phyloP scores from a whole-genome alignment of 1,140 invertebrate genomes.

The Penaeus japonicus region DNA sequence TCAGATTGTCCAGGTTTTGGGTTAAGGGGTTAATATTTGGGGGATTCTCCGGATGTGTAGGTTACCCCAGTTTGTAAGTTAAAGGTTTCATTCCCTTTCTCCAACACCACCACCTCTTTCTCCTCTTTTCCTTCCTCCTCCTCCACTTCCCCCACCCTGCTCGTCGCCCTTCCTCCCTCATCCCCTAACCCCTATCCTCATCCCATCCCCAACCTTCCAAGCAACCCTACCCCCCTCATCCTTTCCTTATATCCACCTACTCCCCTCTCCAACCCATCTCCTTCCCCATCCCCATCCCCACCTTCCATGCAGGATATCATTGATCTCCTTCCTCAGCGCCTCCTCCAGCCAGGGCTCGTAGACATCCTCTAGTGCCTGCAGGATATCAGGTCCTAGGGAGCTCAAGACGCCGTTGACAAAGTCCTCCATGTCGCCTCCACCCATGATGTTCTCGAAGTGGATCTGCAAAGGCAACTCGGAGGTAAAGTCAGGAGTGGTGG shows the following conservation, averaged over 20 bases:
- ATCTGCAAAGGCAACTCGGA: not conserved
- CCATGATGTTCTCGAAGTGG: conserved; percentile 33
- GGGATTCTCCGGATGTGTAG: too few relatives aligned
- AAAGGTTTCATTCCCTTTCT: too few relatives aligned
- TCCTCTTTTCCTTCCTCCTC: too few relatives aligned
- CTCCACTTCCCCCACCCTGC: too few relatives aligned
- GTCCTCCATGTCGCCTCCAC: conserved; percentile 37
- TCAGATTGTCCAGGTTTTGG: too few relatives aligned
- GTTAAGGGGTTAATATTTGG: too few relatives aligned
- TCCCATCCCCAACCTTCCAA: too few relatives aligned
- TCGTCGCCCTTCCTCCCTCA: too few relatives aligned
- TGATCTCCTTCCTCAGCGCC: conserved; percentile 31
- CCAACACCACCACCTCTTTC: too few relatives aligned
- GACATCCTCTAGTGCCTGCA: not conserved
- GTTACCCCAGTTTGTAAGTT: too few relatives aligned
- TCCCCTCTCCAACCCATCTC: not conserved
- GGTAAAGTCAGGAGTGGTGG: not conserved
- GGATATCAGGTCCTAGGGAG: conserved; percentile 18
- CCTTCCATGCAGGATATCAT: conserved; percentile 26
- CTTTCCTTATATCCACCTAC: not conserved
- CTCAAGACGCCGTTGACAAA: conserved; percentile 32
- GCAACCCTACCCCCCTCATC: too few relatives aligned
- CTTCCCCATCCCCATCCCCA: not conserved
- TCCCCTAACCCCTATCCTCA: too few relatives aligned
- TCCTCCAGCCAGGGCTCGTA: conserved; percentile 35